Base-by-base conservation (phyloP, 2,113 vertebrate genomes). In the Sapajus apella region DNA sequence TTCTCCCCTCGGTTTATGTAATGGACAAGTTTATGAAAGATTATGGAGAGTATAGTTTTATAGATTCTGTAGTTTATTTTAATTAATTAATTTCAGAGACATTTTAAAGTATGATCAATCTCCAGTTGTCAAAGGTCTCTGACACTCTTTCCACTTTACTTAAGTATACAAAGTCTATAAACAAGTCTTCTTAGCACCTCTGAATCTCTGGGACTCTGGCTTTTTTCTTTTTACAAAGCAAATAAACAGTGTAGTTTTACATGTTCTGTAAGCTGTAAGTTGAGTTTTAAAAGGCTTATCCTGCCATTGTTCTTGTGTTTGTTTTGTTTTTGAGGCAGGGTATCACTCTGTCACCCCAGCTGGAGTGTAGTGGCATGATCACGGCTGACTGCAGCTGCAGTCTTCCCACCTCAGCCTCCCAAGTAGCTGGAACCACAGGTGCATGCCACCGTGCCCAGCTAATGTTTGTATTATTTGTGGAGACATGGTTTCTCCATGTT, bases 31-130 rank as follows among this genome's bases (percentile, higher is more conserved):
- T 90, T 91, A 55, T 52, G 72, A 91, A 84, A 93, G 52, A 75
- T 43, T 55, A 13, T 89, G 3, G 25, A 32, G 17, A 66, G n/a
- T 37, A 84, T 52, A 90, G 30, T 88, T 91, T 83, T 85, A 27
- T 40, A 61, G 55, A 89, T 47, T 91, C 40, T 73, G 5, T 82
- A 40, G n/a, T 93, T 96, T 55, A 52, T 92, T 96, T 85, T 56
- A 1, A 64, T 52, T 52, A 64, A 64, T 66, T 96, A 87, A 35
- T 92, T 75, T 92, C 17, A 95, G 70, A 80, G 64, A 73, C 20
- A n/a, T 79, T 66, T 81, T 56, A 73, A 93, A 70, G 7, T 70
- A 27, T 83, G 64, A 73, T 52, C 75, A 58, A 37, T 75, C 30
- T 55, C 64, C 37, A 45, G 0, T 81, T 70, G 40, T 58, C 80